A percentile compares a stretch with the other conserved stretches of the same genome.
Conservation (phyloP, 2,113 vertebrate genomes). For the Amblyopsis rosae region DNA sequence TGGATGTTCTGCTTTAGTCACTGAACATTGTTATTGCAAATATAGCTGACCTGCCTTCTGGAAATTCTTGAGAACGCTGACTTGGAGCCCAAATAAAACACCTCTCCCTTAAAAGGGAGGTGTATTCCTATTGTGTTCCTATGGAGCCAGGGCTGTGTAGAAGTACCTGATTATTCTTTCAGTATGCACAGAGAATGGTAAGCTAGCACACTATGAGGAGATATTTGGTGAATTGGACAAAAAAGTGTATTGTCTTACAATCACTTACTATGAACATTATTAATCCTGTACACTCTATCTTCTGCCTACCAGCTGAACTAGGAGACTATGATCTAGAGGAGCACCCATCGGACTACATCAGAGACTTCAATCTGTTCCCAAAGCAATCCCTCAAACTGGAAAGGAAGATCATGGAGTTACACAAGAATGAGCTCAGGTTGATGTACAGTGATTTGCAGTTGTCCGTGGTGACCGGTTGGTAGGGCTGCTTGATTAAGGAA, state of each 20-base stretch:
- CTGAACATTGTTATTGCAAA: background rate
- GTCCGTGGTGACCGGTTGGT: slow-evolving; percentile 4
- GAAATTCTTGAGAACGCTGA: too few species aligned
- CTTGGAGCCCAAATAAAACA: too few species aligned
- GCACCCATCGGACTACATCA: slow-evolving; percentile 92
- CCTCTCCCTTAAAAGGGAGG: background rate
- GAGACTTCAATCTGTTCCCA: slow-evolving; percentile 94
- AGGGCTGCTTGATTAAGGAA: too few species aligned
- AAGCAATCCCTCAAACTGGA: slow-evolving; percentile 96
- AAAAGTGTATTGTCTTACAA: too few species aligned
- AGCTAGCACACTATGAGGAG: too few species aligned
- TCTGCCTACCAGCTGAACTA: slow-evolving; percentile 83
- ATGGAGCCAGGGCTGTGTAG: too few species aligned
- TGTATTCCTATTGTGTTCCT: background rate
- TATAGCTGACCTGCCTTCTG: background rate
- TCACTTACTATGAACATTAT: background rate
- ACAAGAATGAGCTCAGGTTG: slow-evolving; percentile 95
- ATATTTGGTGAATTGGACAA: too few species aligned
- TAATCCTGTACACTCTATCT: background rate
- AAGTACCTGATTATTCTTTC: too few species aligned
- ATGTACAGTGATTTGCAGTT: too few species aligned
- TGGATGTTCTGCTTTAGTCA: too few species aligned
- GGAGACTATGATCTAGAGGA: slow-evolving; percentile 94
- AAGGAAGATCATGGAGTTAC: slow-evolving; percentile 94
- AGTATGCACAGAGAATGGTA: too few species aligned